Percentiles rank a stretch among this genome's conserved stretches.
Conservation (phyloP, 2,113 vertebrate species). For the Notechis scutatus region DNA sequence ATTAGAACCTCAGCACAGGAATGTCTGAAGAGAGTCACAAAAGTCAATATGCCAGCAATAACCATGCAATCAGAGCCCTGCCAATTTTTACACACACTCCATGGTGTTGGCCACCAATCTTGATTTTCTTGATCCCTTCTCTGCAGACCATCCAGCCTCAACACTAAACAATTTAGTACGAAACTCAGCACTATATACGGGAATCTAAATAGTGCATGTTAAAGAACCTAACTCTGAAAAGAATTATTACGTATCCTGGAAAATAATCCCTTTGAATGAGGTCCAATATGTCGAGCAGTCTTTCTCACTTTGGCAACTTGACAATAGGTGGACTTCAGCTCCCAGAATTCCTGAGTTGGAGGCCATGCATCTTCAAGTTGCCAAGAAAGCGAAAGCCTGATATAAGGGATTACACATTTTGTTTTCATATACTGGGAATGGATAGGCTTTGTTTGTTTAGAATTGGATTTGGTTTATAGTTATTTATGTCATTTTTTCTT, state of each 20-base stretch:
- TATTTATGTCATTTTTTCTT: background rate
- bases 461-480: background rate
- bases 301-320: background rate
- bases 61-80: background rate
- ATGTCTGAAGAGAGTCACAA: background rate
- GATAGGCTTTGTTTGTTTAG: background rate
- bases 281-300: background rate
- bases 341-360: background rate
- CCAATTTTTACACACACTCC: background rate
- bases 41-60: background rate
- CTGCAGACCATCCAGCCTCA: background rate
- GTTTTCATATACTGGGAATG: background rate
- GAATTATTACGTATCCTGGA: background rate
- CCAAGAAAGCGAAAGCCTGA: background rate
- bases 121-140: background rate
- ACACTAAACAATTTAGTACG: background rate
- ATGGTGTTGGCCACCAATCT: background rate
- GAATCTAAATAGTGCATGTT: background rate
- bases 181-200: background rate
- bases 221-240: background rate
- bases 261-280: background rate
- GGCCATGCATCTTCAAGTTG: background rate
- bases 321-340: background rate
- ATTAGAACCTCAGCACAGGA: background rate
- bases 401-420: background rate